Base-by-base conservation (phyloP, 2,888 invertebrate species). In the Zaprionus obscuricornis region DNA sequence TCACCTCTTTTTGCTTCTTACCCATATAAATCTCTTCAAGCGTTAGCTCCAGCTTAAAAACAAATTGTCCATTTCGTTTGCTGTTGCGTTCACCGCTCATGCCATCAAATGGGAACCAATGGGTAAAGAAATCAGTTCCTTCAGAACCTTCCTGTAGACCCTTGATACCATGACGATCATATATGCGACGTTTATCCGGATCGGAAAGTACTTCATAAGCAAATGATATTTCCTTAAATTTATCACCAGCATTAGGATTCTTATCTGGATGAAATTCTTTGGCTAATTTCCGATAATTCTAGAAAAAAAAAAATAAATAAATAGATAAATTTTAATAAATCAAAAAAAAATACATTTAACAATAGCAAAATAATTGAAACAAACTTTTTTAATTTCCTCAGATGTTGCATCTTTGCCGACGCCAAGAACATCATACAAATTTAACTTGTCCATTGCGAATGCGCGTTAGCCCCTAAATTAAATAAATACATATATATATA, bases 171-270 rank as follows among this genome's bases (percentile, higher is more conserved):
- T 93, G 94, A 84, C 94, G 93, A 89, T 98, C 97, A 89, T 98
- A 98, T 29, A 94, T 91, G 85, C 95, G 93, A 51, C 96, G 92
- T 90, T 97, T 97, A 82, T 96, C 95, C 2, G 96, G 92, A 91
- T 97, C 96, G 7, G 97, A 97, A 46, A 98, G 92, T 37, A 97
- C 94, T 91, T 98, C 98, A 90, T 98, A 97, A 0, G 98, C 98
- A 91, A 96, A 97, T 58, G 97, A 96, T 78, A 98, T 98, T 92
- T 98, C 98, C 90, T 98, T 97, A 88, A 98, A 97, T 92, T 95
- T 96, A 88, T 98, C 97, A 52, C 96, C 97, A 58, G 96, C 95
- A 70, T 95, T 95, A 24, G 96, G 94, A 92, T 98, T 94, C 93
- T 98, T 94, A 91, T 98, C 93, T 86, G 98, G 98, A 90, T 98